These are phyloP conservation scores for Tachycineta bicolor DNA, from an alignment of 2,113 vertebrate species.

Conservation along the genomic window DNA sequence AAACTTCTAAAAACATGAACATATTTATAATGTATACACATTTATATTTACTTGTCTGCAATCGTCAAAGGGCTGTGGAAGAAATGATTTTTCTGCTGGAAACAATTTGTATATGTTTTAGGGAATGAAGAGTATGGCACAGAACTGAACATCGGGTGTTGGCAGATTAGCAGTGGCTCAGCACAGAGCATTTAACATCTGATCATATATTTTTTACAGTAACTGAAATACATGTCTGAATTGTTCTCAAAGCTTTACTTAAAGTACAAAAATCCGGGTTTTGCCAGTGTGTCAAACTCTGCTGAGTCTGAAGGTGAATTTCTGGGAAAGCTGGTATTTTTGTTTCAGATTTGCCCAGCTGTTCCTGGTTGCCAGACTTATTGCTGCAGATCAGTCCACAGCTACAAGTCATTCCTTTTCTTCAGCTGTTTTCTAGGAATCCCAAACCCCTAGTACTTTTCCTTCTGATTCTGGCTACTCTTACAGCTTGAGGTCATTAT, in stretches of 20 bases:
- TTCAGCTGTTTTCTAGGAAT: slow-evolving; percentile 10
- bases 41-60: not conserved
- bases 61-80: not conserved
- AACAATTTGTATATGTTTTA: not conserved
- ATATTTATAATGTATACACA: not conserved
- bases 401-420: not conserved
- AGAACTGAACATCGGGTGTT: not conserved
- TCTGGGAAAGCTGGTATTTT: not conserved
- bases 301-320: not conserved
- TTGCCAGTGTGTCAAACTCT: not conserved
- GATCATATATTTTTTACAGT: not conserved
- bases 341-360: not conserved
- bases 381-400: not conserved
- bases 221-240: not conserved
- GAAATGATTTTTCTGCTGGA: not conserved
- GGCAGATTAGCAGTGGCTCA: not conserved
- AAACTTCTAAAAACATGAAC: not conserved
- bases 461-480: not conserved
- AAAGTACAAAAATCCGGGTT: not conserved
- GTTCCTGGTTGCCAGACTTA: not conserved
- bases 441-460: not conserved
- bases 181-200: not conserved
- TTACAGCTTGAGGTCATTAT: not conserved
- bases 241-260: not conserved
- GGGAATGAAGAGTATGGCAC: not conserved